Conservation (phyloP, 64 coral and sea anemone genomes). For the Acropora yongei region DNA sequence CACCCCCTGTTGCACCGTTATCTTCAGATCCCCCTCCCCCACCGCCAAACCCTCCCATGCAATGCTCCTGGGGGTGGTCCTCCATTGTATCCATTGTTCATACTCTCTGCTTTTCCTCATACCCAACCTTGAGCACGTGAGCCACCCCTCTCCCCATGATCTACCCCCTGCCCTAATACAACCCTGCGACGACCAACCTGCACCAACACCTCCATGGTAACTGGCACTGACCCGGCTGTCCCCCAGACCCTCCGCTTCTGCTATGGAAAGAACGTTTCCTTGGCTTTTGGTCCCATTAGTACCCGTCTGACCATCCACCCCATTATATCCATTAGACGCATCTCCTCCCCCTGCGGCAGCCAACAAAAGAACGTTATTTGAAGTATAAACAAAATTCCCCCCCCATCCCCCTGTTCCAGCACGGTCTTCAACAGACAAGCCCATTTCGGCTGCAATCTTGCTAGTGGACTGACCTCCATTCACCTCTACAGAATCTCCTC, state of each 20-base stretch:
- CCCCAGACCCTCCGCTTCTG: no score
- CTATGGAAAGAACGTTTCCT: not conserved
- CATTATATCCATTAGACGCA: constrained; percentile 36
- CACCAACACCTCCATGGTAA: no score
- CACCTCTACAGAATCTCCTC: constrained; percentile 60
- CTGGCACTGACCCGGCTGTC: no score
- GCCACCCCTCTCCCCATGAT: no score
- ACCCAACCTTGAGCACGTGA: no score
- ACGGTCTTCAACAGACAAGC: constrained; percentile 53
- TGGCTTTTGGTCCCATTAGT: constrained; percentile 27
- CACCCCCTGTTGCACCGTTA: no score
- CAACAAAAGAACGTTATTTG: constrained; percentile 12
- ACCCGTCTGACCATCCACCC: constrained; percentile 22
- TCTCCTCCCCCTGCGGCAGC: constrained; percentile 48
- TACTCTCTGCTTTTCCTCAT: no score
- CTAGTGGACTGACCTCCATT: constrained; percentile 40
- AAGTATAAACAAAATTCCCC: constrained; percentile 27
- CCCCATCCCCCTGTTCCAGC: constrained; percentile 56
- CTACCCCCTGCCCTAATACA: no score
- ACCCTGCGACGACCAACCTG: no score
- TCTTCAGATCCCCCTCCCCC: not conserved
- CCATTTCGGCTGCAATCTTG: constrained; percentile 47
- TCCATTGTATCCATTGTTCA: no score
- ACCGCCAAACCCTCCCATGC: no score
- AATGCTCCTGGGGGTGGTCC: no score